Base-by-base conservation (phyloP, 1,140 invertebrate species). In the Rhopalosiphum padi region DNA sequence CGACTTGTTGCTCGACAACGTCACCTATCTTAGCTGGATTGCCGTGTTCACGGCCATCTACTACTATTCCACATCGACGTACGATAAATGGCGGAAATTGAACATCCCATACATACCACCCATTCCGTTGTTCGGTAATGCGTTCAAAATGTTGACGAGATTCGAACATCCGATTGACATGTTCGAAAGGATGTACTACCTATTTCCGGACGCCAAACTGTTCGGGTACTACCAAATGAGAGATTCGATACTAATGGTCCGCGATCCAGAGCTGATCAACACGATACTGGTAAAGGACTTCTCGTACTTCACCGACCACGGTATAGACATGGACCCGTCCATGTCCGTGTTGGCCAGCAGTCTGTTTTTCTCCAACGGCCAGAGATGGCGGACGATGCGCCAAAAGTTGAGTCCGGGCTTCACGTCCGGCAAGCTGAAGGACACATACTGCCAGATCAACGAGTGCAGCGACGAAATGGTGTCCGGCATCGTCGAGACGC, bases 371-470 rank as follows among this genome's bases (percentile, higher is more conserved):
- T 94, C 96, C 82, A 95, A 95, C 91, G 96, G 96, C 21, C 95
- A 96, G 18, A 95, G 95, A 37, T 97, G 97, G 97, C 96, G 96
- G 90, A 95, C 95, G 60, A 95, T 97, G 55, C 95, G 97, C 87
- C 95, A 95, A 11, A 96, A 97, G 93, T 95, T 97, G 48, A 96
- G 96, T 48, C 96, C 96, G 8, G 96, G 96, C 0, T 97, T 97
- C 94, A 97, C 96, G 55, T 96, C 96, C 0, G 96, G 96, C 11
- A 97, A 97, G 95, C 53, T 94, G 8, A 94, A 94, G 90, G 85
- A 51, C 8, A 94, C 95, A 94, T 94, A 95, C 93, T 91, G 93
- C 5, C 94, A 95, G 43, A 94, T 95, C 43, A 90, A 94, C 43
- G 91, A 94, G 82, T 94, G 94, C 11, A 90, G 91, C n/a, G 90